phyloP scores from a whole-genome alignment of 1,140 invertebrate species.

The Lamellibrachia luymesi region DNA sequence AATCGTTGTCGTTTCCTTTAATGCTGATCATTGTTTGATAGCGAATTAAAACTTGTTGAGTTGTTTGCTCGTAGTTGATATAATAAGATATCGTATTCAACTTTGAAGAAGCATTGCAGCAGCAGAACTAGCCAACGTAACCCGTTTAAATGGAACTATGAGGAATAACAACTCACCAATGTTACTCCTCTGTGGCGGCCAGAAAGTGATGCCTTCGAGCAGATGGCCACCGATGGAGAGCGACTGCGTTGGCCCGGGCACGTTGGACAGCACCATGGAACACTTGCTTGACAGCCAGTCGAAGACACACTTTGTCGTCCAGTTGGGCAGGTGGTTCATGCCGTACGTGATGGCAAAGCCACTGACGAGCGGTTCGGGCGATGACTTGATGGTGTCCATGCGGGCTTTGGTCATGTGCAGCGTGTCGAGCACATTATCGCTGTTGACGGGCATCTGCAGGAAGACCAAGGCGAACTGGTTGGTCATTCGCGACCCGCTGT shows the following conservation, averaged over 20 bases:
- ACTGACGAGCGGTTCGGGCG: constrained; percentile 20
- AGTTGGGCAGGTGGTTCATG: constrained; percentile 20
- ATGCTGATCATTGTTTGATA: too few species aligned
- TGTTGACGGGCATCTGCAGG: constrained; percentile 10
- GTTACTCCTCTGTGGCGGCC: constrained; percentile 26
- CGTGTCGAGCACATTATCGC: neutral
- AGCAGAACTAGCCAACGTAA: neutral
- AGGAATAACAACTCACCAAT: constrained; percentile 16
- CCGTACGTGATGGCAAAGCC: constrained; percentile 12
- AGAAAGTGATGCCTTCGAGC: constrained; percentile 21
- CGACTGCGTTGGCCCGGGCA: constrained; percentile 17
- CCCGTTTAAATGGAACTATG: neutral
- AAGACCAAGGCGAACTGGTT: constrained; percentile 22
- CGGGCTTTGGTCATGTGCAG: constrained; percentile 13
- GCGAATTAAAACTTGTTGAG: too few species aligned
- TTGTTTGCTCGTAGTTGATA: too few species aligned
- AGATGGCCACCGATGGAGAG: neutral
- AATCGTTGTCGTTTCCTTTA: too few species aligned
- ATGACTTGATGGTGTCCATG: constrained; percentile 22
- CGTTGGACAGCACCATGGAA: constrained; percentile 23
- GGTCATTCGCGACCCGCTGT: neutral
- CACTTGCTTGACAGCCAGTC: constrained; percentile 11
- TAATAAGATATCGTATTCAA: neutral
- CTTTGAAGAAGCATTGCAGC: neutral
- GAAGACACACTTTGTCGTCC: neutral